A percentile compares a stretch with the other conserved stretches of the same genome.
Conservation (phyloP, 2,113 vertebrate species). For the Otus sunia region DNA sequence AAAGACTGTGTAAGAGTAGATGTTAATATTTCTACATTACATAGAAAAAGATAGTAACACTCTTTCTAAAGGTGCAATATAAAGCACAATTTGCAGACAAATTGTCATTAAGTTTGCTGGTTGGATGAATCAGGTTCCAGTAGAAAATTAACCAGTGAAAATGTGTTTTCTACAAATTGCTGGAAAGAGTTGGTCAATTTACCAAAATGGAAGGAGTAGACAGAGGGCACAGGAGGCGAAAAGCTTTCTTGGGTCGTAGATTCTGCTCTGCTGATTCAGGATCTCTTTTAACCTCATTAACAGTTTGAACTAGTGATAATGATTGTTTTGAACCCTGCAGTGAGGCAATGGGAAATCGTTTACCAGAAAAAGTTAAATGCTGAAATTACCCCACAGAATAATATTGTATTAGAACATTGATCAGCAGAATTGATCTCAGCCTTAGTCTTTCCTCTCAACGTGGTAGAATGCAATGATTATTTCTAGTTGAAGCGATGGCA, state of each 20-base stretch:
- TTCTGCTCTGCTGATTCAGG: slow-evolving; percentile 74
- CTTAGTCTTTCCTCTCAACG: not conserved
- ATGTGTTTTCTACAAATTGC: slow-evolving; percentile 65
- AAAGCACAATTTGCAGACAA: not conserved
- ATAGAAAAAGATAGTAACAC: not conserved
- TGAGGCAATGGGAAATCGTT: slow-evolving; percentile 45
- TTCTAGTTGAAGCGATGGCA: not conserved
- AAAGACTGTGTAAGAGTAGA: not conserved
- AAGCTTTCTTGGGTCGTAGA: slow-evolving; percentile 55
- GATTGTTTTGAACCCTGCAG: slow-evolving; percentile 47
- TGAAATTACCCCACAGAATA: slow-evolving; percentile 20
- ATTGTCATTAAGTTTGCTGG: slow-evolving; percentile 7
- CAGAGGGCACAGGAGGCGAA: not conserved
- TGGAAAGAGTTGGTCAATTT: slow-evolving; percentile 47
- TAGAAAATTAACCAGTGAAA: slow-evolving; percentile 58
- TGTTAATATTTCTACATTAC: not conserved
- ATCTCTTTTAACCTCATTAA: slow-evolving; percentile 66
- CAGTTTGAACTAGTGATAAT: slow-evolving; percentile 44
- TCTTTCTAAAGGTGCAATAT: not conserved
- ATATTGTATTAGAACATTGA: slow-evolving; percentile 31
- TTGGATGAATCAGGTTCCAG: slow-evolving; percentile 54
- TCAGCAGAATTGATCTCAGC: slow-evolving; percentile 28
- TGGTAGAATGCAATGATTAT: not conserved
- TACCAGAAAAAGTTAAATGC: slow-evolving; percentile 16
- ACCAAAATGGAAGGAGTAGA: not conserved